phyloP scores from a whole-genome alignment of 2,888 invertebrate genomes.

The Nudaria mundana region DNA sequence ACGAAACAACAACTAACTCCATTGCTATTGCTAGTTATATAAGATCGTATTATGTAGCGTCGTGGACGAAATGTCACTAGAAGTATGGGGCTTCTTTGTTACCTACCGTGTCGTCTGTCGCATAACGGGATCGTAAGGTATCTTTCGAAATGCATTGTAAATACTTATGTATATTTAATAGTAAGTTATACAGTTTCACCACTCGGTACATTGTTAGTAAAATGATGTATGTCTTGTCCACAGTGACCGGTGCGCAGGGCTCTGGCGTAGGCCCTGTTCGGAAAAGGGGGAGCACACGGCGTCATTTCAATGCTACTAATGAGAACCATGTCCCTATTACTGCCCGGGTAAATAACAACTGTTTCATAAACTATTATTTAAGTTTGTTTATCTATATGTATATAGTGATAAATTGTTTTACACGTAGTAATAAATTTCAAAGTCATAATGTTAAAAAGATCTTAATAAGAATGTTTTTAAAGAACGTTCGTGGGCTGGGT shows the following conservation, averaged over 20 bases:
- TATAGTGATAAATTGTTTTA: slow-evolving; percentile 10
- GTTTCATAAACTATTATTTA: slow-evolving; percentile 13
- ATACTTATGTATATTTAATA: slow-evolving; percentile 2
- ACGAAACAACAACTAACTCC: slow-evolving; percentile 57
- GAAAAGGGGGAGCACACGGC: slow-evolving; percentile 3
- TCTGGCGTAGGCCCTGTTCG: slow-evolving; percentile 8
- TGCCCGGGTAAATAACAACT: slow-evolving; percentile 25
- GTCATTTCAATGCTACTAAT: slow-evolving; percentile 4
- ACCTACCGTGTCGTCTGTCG: slow-evolving; percentile 21
- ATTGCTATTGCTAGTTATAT: slow-evolving; percentile 52
- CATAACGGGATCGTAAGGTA: slow-evolving; percentile 14
- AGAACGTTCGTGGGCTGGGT: slow-evolving; percentile 17
- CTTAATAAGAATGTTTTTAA: slow-evolving; percentile 6
- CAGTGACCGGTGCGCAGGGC: slow-evolving; percentile 15
- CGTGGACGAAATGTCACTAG: slow-evolving; percentile 56
- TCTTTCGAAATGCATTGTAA: slow-evolving; percentile 2
- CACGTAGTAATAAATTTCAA: slow-evolving; percentile 1
- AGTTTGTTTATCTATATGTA: slow-evolving; percentile 15
- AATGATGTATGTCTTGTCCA: slow-evolving; percentile 14
- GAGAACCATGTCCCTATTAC: slow-evolving; percentile 22
- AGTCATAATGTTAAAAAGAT: slow-evolving; percentile 10
- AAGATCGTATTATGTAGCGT: slow-evolving; percentile 54
- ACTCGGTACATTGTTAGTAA: slow-evolving; percentile 1
- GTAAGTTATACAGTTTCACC: background rate
- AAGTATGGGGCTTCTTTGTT: slow-evolving; percentile 46